phyloP scores from a whole-genome alignment of 1,140 invertebrate species.

The Drosophila ficusphila region DNA sequence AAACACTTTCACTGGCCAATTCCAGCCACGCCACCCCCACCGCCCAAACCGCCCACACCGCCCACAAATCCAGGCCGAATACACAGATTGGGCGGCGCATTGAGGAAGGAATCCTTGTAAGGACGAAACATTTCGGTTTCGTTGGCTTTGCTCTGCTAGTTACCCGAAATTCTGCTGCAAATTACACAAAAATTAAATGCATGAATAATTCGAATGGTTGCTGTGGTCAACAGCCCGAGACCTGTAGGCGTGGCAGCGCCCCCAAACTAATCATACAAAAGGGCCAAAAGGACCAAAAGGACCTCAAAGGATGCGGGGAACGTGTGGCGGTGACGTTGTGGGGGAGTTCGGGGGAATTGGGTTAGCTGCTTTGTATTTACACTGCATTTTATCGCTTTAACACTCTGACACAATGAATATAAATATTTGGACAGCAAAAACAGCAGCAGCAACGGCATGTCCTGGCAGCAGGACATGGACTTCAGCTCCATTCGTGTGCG shows the following conservation, averaged over 20 bases:
- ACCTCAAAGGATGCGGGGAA: constrained; percentile 20
- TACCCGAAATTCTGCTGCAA: constrained; percentile 74
- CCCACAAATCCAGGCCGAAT: too few species aligned
- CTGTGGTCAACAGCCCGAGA: constrained; percentile 69
- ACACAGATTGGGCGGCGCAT: constrained; percentile 21
- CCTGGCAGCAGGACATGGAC: constrained; percentile 59
- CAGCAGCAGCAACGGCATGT: constrained; percentile 57
- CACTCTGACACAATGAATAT: constrained; percentile 82
- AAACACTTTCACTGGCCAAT: constrained; percentile 50
- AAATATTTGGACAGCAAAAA: constrained; percentile 83
- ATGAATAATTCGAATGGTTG: constrained; percentile 81
- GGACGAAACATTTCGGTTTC: constrained; percentile 66
- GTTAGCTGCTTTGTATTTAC: constrained; percentile 74
- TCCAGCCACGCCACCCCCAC: constrained; percentile 7
- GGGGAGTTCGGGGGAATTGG: constrained; percentile 7
- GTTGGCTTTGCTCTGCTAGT: constrained; percentile 59
- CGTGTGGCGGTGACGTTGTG: too few species aligned
- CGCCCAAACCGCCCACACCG: constrained; percentile 1
- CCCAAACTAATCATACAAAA: constrained; percentile 60
- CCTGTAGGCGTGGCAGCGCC: constrained; percentile 20
- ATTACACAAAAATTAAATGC: constrained; percentile 83
- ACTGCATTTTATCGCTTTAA: constrained; percentile 82
- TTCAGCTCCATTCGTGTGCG: constrained; percentile 57
- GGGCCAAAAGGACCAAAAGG: constrained; percentile 12
- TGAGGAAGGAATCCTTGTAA: constrained; percentile 30